Conservation (phyloP, 1,140 invertebrate species). For the Schlechtendalia chinensis region DNA sequence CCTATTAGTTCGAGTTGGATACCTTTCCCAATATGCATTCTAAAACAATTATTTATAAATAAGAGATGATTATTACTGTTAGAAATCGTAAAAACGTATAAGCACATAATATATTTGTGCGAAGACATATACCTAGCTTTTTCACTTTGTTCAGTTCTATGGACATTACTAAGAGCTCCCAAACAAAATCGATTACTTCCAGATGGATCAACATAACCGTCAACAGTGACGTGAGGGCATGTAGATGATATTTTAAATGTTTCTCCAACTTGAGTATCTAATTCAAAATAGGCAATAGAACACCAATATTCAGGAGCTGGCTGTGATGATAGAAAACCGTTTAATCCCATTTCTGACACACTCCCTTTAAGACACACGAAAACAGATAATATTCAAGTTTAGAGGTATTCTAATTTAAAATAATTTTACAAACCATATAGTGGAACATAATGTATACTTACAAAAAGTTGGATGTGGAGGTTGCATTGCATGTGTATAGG, state of each 20-base stretch:
- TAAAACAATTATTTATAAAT: conserved; percentile 53
- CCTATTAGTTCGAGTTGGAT: conserved; percentile 89
- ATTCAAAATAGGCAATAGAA: conserved; percentile 97
- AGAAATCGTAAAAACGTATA: no score
- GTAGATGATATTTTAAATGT: conserved; percentile 97
- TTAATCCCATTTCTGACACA: conserved; percentile 53
- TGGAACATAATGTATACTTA: conserved; percentile 25
- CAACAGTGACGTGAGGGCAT: conserved; percentile 89
- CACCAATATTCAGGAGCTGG: conserved; percentile 98
- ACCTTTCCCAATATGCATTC: conserved; percentile 85
- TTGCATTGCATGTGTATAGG: conserved; percentile 87
- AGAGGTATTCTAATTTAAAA: background rate
- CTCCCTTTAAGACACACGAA: conserved; percentile 53
- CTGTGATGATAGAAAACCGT: conserved; percentile 70
- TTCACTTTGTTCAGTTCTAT: conserved; percentile 94
- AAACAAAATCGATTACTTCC: conserved; percentile 96
- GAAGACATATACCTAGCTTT: conserved; percentile 75
- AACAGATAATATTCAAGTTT: conserved; percentile 17
- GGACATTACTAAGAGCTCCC: conserved; percentile 97
- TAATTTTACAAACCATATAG: background rate
- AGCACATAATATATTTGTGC: no score
- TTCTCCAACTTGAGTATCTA: conserved; percentile 97
- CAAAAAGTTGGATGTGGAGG: conserved; percentile 60
- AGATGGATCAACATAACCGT: conserved; percentile 99
- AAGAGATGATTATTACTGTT: no score